Evolutionary conservation across 2,888 invertebrate species (phyloP), one percentile per base, ranked within the genome.

Genomic region (Heteromyza rotundicornis): DNA sequence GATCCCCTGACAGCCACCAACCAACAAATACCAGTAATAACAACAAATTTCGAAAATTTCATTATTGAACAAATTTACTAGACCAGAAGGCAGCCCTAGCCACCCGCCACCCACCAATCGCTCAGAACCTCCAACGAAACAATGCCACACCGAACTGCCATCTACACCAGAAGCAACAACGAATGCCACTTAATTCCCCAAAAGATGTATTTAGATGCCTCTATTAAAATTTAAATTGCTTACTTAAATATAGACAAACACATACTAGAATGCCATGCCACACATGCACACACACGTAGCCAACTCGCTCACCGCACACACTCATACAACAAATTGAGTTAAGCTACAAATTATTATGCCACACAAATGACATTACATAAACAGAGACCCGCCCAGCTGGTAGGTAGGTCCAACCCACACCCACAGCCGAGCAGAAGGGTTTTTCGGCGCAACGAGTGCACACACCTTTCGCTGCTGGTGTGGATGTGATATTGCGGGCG

Each of bases 151-250:
- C 5, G 3, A 3, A 44, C 51, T 12, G 23, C 53, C 8, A 17
- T 32, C 19, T 20, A 54, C 27, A 54, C 5, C 35, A 54, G 35
- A n/a, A 12, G 20, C 55, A 40, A 22, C 17, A 55, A 23, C 22
- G n/a, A n/a, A 7, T 24, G 24, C 27, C 47, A 36, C 50, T 19
- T 35, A 44, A 57, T 50, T 57, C 51, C 58, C 58, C 40, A 23
- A 17, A 52, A 59, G 58, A 59, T 61, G 52, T 40, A 53, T 40
- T 57, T 44, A 64, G 65, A 67, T 64, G 60, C 58, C 56, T 64
- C 64, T 64, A 70, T 67, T 71, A 69, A 68, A 68, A 70, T 59
- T 59, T 60, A 64, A 70, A 69, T 67, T 70, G 66, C 64, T 68
- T 65, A 65, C 67, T 67, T 68, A 66, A 69, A 66, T 63, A 65